Evolutionary conservation across 2,888 invertebrate species (phyloP), one percentile per base, ranked within the genome.

Genomic region (Oxystoma pomonae): DNA sequence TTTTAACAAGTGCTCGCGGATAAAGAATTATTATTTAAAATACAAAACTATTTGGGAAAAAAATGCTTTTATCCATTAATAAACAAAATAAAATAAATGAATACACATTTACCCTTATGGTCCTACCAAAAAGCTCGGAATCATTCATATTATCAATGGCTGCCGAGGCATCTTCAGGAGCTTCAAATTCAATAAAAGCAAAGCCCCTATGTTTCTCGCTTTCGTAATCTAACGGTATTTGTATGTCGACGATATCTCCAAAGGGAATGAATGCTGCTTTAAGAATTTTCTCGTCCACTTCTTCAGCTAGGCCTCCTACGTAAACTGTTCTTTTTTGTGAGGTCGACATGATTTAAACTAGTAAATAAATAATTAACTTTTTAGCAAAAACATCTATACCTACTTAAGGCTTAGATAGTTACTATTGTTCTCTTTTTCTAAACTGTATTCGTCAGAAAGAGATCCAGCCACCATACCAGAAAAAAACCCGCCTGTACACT

Each of bases 141-240:
- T 99, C 98, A 83, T 99, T 97, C 98, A 99, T 98, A 76, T 99
- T 99, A 80, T 99, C 98, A 73, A 99, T 98, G 57, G 98, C 98
- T 35, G 97, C 94, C 9, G 94, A 91, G n/a, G 98, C 98, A 86
- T 99, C 99, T 82, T 98, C 98, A 7, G 94, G 91, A 70, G 89
- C 86, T 82, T 99, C 99, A 82, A 96, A 99, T 82, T 99, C 99
- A 68, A 99, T 91, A 78, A 99, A 99, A 0, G 98, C 97, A 82
- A 98, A 99, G n/a, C 98, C 98, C 75, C 98, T 85, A 76, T 98
- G 98, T 76, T 96, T 96, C 76, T 98, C 96, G 61, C 91, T 90
- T 81, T 98, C 97, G 83, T 98, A 99, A 83, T 99, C 99, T 58
- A 98, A 83, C 9, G 99, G 99, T 78, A 97, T 95, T 82, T 98